Percentiles rank a stretch among this genome's conserved stretches.
phyloP scores from a whole-genome alignment of 2,888 invertebrate species.

The Sarcophaga variegata region DNA sequence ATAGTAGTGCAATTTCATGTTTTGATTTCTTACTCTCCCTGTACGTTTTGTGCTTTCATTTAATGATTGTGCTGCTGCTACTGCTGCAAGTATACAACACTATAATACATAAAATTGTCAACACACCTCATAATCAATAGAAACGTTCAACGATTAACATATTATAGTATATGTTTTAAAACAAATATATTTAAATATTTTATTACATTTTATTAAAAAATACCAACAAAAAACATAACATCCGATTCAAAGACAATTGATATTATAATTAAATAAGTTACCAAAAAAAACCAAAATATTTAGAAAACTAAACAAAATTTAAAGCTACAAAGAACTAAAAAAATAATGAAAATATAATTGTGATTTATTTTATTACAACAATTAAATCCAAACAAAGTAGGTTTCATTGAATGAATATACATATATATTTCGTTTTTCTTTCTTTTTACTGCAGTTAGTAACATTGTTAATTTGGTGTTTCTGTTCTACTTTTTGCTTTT shows the following conservation, averaged over 20 bases:
- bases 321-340: background rate
- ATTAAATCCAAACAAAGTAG: background rate
- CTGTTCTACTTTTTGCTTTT: constrained; percentile 65
- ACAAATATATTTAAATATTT: constrained; percentile 31
- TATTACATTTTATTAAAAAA: constrained; percentile 19
- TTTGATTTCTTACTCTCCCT: constrained; percentile 38
- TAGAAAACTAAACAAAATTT: background rate
- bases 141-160: constrained; percentile 50
- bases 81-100: constrained; percentile 33
- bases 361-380: background rate
- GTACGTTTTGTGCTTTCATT: constrained; percentile 10
- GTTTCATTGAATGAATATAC: background rate
- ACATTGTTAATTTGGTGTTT: constrained; percentile 7
- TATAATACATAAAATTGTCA: constrained; percentile 67
- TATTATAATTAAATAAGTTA: constrained; percentile 9
- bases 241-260: background rate
- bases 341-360: background rate
- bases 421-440: background rate
- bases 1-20: constrained; percentile 48
- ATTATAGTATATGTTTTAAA: constrained; percentile 36
- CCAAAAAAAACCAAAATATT: background rate
- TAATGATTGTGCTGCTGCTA: constrained; percentile 3
- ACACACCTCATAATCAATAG: constrained; percentile 66
- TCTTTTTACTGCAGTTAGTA: background rate
- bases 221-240: background rate